Evolutionary conservation across 2,113 vertebrate species (phyloP).

Genomic region (Eudyptes chrysolophus): DNA sequence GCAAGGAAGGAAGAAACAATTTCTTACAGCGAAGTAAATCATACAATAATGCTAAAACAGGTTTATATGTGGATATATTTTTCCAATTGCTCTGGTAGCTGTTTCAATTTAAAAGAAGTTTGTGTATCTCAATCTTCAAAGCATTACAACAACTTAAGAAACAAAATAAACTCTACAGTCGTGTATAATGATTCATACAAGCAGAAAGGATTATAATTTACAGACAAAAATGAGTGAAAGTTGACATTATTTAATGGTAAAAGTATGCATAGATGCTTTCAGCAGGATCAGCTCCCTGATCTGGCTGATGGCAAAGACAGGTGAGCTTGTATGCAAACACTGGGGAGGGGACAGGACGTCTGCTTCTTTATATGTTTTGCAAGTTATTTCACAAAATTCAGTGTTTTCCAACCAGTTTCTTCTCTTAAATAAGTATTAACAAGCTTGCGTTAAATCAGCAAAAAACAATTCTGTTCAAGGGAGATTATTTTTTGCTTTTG

Average conservation of each 20-base stretch:
- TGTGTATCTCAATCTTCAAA: neutral
- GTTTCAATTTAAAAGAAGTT: neutral
- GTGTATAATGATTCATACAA: neutral
- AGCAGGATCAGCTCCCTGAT: neutral
- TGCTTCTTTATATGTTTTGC: neutral
- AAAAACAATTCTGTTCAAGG: neutral
- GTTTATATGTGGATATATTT: neutral
- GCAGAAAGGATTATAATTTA: neutral
- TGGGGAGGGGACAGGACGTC: neutral
- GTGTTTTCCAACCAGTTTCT: neutral
- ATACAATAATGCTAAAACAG: neutral
- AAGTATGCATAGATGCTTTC: neutral
- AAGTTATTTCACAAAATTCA: neutral
- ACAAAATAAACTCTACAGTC: neutral
- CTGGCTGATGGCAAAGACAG: neutral
- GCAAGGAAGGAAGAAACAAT: neutral
- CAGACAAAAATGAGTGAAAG: neutral
- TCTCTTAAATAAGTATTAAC: neutral
- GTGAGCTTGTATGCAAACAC: neutral
- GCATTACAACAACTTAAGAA: neutral
- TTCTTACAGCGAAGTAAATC: neutral
- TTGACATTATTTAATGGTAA: neutral
- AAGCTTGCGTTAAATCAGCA: neutral
- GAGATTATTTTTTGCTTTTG: neutral
- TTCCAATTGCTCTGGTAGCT: neutral